Conservation (phyloP, 2,888 invertebrate species). For the Agonum fuliginosum region DNA sequence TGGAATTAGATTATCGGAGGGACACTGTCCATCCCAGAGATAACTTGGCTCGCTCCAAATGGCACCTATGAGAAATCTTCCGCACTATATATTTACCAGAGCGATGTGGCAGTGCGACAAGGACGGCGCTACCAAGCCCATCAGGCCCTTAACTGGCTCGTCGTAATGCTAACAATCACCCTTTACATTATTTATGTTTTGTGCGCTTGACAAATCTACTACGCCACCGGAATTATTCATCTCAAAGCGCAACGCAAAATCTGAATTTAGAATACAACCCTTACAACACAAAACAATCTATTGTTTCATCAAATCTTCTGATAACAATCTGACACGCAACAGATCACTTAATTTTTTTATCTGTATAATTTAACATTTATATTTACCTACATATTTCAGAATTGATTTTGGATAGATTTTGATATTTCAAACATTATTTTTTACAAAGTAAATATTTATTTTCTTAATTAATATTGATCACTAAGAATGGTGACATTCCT, state of each 20-base stretch:
- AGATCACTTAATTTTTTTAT: neutral
- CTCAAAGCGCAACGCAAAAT: neutral
- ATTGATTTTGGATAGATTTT: no score
- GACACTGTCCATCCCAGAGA: constrained; percentile 66
- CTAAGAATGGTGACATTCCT: no score
- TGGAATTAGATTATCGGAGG: constrained; percentile 70
- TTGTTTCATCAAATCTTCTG: constrained; percentile 5
- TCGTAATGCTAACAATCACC: constrained; percentile 53
- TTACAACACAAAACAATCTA: neutral
- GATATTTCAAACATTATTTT: no score
- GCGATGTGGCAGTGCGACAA: constrained; percentile 13
- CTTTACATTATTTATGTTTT: constrained; percentile 55
- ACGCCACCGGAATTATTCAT: constrained; percentile 23
- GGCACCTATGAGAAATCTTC: constrained; percentile 61
- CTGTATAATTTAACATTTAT: neutral
- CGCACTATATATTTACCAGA: constrained; percentile 56
- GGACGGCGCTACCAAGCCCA: constrained; percentile 15
- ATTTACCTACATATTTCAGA: no score
- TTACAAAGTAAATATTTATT: no score
- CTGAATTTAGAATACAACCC: constrained; percentile 5
- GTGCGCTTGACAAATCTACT: constrained; percentile 44
- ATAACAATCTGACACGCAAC: neutral
- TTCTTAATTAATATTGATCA: no score
- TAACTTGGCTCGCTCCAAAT: constrained; percentile 58
- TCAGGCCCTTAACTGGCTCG: constrained; percentile 52